These are phyloP conservation scores for Philaenus spumarius DNA, from an alignment of 1,140 invertebrate genomes.

Conservation along the genomic window DNA sequence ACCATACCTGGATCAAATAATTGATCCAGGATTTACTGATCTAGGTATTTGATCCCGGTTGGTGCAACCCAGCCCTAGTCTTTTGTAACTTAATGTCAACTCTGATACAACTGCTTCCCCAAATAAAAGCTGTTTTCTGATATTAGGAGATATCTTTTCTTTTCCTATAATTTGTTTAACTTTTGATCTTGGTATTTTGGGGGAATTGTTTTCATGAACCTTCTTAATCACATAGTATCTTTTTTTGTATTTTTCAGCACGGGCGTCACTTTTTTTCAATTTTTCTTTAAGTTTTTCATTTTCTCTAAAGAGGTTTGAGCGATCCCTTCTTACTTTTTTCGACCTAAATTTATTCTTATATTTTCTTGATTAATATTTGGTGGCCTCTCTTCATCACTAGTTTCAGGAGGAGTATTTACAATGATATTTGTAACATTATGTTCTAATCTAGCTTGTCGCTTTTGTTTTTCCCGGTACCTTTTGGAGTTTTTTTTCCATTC, in stretches of 20 bases:
- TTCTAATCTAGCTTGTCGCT: no score
- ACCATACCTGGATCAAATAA: no score
- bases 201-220: not conserved
- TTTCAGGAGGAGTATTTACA: not conserved
- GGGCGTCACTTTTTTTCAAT: not conserved
- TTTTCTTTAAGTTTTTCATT: not conserved
- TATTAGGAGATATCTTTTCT: no score
- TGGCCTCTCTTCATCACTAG: not conserved
- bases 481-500: not conserved
- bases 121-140: not conserved
- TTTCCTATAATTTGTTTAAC: no score
- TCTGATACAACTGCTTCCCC: no score
- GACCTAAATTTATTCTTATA: not conserved
- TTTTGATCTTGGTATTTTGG: not conserved
- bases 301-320: not conserved
- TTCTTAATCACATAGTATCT: not conserved
- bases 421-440: not conserved
- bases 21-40: no score
- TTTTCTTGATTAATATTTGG: not conserved
- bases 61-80: no score
- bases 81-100: no score
- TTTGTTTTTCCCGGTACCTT: not conserved
- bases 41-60: no score
- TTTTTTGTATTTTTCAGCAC: conserved; percentile 2
- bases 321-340: not conserved